Conservation (phyloP, 2,113 vertebrate genomes). For the Zingel zingel region DNA sequence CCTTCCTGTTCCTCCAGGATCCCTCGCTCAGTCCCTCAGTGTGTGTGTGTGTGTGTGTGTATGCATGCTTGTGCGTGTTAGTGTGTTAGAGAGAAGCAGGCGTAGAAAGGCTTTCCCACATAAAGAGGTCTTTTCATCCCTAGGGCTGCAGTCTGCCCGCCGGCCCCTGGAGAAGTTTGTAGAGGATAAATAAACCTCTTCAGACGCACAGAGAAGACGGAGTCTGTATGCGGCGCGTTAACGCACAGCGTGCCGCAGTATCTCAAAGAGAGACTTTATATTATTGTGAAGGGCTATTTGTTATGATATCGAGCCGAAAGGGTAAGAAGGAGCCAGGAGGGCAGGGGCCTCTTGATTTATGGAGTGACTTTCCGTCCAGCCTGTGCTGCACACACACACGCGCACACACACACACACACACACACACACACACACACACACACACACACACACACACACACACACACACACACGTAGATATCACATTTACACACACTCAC, state of each 20-base stretch:
- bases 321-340: conserved; percentile 52
- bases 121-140: conserved; percentile 78
- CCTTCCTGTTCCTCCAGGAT: conserved; percentile 48
- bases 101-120: conserved; percentile 63
- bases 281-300: conserved; percentile 75
- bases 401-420: conserved; percentile 28
- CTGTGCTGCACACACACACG: conserved; percentile 5
- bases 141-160: conserved; percentile 55
- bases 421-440: conserved; percentile 33
- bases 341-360: conserved; percentile 76
- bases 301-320: conserved; percentile 68
- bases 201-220: conserved; percentile 69
- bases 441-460: conserved; percentile 42
- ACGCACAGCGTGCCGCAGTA: conserved; percentile 27
- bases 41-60: conserved; percentile 30
- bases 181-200: conserved; percentile 84
- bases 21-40: conserved; percentile 14
- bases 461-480: conserved; percentile 21
- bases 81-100: conserved; percentile 25
- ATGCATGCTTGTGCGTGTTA: not conserved
- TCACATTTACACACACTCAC: conserved; percentile 40
- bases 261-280: conserved; percentile 72
- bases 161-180: conserved; percentile 73
- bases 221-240: conserved; percentile 44
- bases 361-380: conserved; percentile 57